A percentile compares a stretch with the other conserved stretches of the same genome.
Conservation (phyloP, 2,113 vertebrate species). For the Bolborhynchus lineola region DNA sequence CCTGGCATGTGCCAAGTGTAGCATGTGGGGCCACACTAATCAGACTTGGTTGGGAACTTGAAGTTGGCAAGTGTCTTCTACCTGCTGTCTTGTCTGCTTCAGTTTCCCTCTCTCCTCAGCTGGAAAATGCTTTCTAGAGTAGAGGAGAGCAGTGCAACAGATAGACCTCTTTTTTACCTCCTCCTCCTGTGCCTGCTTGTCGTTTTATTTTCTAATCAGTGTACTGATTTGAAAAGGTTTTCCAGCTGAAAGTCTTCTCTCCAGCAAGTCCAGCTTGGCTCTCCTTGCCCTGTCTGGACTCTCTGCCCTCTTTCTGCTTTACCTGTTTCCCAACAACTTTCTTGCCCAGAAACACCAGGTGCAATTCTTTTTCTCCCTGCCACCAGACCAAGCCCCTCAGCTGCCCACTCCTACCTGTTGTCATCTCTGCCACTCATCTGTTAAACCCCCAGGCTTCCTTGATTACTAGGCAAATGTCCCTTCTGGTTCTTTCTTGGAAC, state of each 20-base stretch:
- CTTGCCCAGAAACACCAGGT: constrained; percentile 51
- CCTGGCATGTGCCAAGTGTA: background rate
- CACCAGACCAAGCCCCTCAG: constrained; percentile 38
- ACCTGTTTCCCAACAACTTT: background rate
- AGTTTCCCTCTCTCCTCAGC: constrained; percentile 26
- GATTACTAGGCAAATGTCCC: constrained; percentile 44
- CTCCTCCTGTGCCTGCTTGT: background rate
- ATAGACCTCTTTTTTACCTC: background rate
- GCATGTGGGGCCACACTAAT: constrained; percentile 15
- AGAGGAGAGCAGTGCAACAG: background rate
- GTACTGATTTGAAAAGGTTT: background rate
- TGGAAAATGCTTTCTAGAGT: constrained; percentile 1
- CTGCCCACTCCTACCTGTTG: constrained; percentile 53
- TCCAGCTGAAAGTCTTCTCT: background rate
- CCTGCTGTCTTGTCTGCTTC: constrained; percentile 48
- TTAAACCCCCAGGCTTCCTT: constrained; percentile 56
- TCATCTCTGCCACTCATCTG: constrained; percentile 47
- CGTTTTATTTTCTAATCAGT: background rate
- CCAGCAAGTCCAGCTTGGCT: background rate
- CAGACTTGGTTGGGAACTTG: constrained; percentile 19
- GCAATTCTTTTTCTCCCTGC: constrained; percentile 4
- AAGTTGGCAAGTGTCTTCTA: constrained; percentile 31
- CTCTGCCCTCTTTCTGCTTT: background rate
- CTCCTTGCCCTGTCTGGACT: constrained; percentile 22
- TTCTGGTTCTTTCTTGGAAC: constrained; percentile 58